These are phyloP conservation scores for Sycon ciliatum DNA, from an alignment of 37 sponge, comb jelly and placozoan species.

Conservation along the genomic window DNA sequence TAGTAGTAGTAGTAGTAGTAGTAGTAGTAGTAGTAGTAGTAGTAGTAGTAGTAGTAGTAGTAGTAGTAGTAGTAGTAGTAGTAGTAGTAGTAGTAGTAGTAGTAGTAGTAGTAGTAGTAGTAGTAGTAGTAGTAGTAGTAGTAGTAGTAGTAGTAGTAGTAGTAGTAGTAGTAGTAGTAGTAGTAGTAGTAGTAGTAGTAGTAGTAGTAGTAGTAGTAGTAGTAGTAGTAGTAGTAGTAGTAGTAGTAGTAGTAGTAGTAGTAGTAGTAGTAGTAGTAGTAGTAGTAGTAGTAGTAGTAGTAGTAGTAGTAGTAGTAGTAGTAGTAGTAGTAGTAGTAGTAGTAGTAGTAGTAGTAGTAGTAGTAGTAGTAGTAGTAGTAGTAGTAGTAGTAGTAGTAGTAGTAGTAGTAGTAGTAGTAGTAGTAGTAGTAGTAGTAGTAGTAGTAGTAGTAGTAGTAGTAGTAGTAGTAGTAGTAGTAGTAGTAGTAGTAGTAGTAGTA, in stretches of 20 bases:
- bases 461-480: constrained; percentile 8
- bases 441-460: constrained; percentile 8
- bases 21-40: constrained; percentile 8
- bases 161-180: constrained; percentile 8
- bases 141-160: constrained; percentile 8
- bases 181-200: constrained; percentile 6
- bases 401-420: constrained; percentile 8
- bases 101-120: constrained; percentile 8
- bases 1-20: constrained; percentile 6
- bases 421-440: constrained; percentile 6
- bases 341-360: constrained; percentile 8
- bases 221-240: constrained; percentile 8
- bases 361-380: constrained; percentile 6
- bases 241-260: constrained; percentile 6
- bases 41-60: constrained; percentile 8
- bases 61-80: constrained; percentile 6
- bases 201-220: constrained; percentile 8
- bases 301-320: constrained; percentile 2
- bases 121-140: constrained; percentile 6
- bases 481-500: constrained; percentile 6
- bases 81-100: constrained; percentile 8
- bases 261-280: constrained; percentile 8
- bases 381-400: constrained; percentile 8
- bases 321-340: constrained; percentile 8
- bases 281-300: constrained; percentile 1